Percentiles rank a stretch among this genome's conserved stretches.
These are phyloP conservation scores for Drosophila nr. medialis DNA, from an alignment of 2,888 invertebrate species.

Conservation along the genomic window DNA sequence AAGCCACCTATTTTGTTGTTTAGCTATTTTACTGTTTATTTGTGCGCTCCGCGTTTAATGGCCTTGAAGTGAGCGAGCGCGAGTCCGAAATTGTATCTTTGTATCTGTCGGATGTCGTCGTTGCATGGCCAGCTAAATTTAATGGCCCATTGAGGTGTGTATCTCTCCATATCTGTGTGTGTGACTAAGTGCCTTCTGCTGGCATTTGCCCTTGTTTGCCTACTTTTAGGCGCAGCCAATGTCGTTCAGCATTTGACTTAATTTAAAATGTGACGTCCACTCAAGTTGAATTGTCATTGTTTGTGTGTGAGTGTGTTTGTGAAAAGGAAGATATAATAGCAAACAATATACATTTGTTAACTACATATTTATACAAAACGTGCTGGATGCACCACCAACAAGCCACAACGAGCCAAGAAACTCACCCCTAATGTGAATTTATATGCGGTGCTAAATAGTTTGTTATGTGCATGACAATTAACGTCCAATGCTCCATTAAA, in stretches of 20 bases:
- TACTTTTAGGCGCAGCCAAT: constrained; percentile 60
- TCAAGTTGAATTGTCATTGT: constrained; percentile 59
- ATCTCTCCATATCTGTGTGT: constrained; percentile 2
- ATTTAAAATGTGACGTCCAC: constrained; percentile 62
- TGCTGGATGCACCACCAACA: constrained; percentile 36
- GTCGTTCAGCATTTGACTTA: constrained; percentile 64
- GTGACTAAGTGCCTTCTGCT: constrained; percentile 37
- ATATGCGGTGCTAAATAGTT: constrained; percentile 24
- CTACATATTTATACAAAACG: constrained; percentile 34
- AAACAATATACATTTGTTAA: constrained; percentile 28
- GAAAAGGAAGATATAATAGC: constrained; percentile 1
- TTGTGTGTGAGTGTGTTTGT: constrained; percentile 15
- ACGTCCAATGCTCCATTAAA: constrained; percentile 28
- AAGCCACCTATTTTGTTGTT: constrained; percentile 40
- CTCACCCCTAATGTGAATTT: constrained; percentile 31
- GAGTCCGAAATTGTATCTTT: constrained; percentile 57
- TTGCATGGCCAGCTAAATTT: constrained; percentile 57
- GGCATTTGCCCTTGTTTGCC: constrained; percentile 57
- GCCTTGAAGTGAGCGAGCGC: constrained; percentile 51
- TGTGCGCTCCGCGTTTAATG: constrained; percentile 44
- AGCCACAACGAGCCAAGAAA: constrained; percentile 13
- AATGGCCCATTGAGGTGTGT: constrained; percentile 56
- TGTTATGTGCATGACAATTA: constrained; percentile 43
- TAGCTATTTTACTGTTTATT: constrained; percentile 44
- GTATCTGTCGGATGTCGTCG: constrained; percentile 46